Evolutionary conservation across 53 echinoderm and acorn worm species (phyloP), one percentile per base, ranked within the genome.

Genomic region (Paelopatides confundens): DNA sequence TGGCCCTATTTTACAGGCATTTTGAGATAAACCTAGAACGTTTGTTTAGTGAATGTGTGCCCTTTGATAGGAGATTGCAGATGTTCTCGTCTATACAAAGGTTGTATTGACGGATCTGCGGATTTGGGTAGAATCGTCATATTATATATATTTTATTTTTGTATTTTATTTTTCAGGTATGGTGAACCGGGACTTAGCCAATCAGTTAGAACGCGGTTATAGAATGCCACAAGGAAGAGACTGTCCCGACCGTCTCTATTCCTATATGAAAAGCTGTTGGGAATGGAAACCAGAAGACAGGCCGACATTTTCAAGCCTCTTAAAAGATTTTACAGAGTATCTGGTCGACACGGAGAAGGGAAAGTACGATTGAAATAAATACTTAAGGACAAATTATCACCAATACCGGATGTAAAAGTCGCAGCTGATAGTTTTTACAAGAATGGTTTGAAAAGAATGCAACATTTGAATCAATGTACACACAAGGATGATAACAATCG

Each of bases 261-360:
- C 67, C 29, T 50, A 95, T 82, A 97, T 97, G 94, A 69, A 49
- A 34, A 74, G 88, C 67, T 95, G 95, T 76, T 97, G 97, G 97
- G 88, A 88, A 33, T 86, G 93, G 18, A 68, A 74, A 3, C 93
- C 97, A 3, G 88, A 70, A 13, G 81, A 95, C 74, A 85, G 97
- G 66, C 97, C 97, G 62, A 97, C 95, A 3, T 97, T 97, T 93
- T 95, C 95, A 50, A 91, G 89, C 50, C 93, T 97, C 74, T 88
- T 90, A 90, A 71, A 89, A 48, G 95, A 87, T 62, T 87, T 97
- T 33, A 93, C 93, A 32, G 95, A 95, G 48, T 97, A 97, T 76
- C 93, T 97, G 68, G 90, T 97, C 13, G 85, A 93, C 4, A 95
- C 90, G 52, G 97, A 97, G 53, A 79, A 79, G 79, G 79, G 79